Base-by-base conservation (phyloP, 2,888 invertebrate genomes). In the Anodontia alba region DNA sequence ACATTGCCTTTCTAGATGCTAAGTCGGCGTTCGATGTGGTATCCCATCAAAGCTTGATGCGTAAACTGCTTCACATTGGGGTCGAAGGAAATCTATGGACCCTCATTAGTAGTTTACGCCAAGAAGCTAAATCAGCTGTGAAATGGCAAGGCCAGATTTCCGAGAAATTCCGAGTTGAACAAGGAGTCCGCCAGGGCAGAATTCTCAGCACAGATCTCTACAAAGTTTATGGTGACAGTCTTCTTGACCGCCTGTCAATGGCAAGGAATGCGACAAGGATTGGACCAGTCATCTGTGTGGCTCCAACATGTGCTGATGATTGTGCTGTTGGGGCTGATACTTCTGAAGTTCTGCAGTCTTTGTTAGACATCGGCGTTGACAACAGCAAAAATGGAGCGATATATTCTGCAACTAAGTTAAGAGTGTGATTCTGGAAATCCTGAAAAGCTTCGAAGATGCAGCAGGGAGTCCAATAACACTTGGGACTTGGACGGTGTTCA, bases 21-120 rank as follows among this genome's bases (percentile, higher is more conserved):
- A 79, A 74, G 46, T 33, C 78, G 1, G 78, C 78, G 0, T 79
- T 79, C n/a, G n/a, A n/a, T n/a, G n/a, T n/a, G n/a, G n/a, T n/a
- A n/a, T n/a, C n/a, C n/a, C n/a, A n/a, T n/a, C n/a, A n/a, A n/a
- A n/a, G n/a, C n/a, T n/a, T 46, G 10, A 23, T 78, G 17, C 2
- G 78, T 33, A 73, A 54, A 17, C 33, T 72, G 7, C 68, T 73
- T 26, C 67, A 78, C 26, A 43, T 49, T 38, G 72, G 73, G 17
- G 62, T 78, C 3, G 43, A 72, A 23, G 68, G 72, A 20, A 78
- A 51, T 31, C 33, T 57, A 12, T 73, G 73, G 73, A 33, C 73
- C n/a, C 15, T 36, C 1, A 54, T 73, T 38, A 36, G 23, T 20
- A 67, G 71, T 46, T 8, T 76, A 42, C 76, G 54, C 23, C 15